Base-by-base conservation (phyloP, 35 echinoderm and acorn worm species). In the Lytechinus variegatus region DNA sequence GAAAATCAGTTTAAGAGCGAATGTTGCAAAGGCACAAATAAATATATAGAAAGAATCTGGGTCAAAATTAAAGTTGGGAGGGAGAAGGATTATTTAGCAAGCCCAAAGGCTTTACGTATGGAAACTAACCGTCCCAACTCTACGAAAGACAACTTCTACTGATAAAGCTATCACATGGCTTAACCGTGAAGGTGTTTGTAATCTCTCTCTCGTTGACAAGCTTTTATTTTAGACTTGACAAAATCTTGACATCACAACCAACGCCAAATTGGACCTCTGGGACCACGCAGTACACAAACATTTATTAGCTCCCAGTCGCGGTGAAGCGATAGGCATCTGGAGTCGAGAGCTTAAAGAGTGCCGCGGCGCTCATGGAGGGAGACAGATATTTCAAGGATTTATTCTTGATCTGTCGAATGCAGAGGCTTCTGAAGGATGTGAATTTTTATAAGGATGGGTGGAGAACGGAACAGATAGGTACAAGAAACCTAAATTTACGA, bases 191-290 rank as follows among this genome's bases (percentile, higher is more conserved):
- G 6, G 14, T 14, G 66, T 79, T n/a, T 79, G 19, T 79, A 79
- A 79, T 79, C 19, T 79, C 19, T 79, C 19, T 79, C 16, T 79
- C n/a, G 66, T 21, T 79, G 66, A 79, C 66, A 79, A 79, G 66
- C 19, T 27, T 44, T 90, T 33, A 54, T 44, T 90, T 90, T 52
- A 2, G 88, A 54, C 12, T 44, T 54, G 88, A 90, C 88, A 90
- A 90, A 10, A 90, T 52, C 88, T 29, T 54, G 28, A 90, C 88
- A 90, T 28, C 88, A 90, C 29, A 90, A 54, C 88, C 88, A 54
- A 90, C 88, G 53, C 92, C 28, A 93, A 93, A 93, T 93, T 93
- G 92, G 92, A 93, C 92, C 92, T 93, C 53, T 54, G 92, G 92
- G 92, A 93, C 52, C 57, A 57, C n/a, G 28, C 29, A 28, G 21